A percentile compares a stretch with the other conserved stretches of the same genome.
phyloP scores from a whole-genome alignment of 2,113 vertebrate genomes.

The Gasterosteus nipponicus region DNA sequence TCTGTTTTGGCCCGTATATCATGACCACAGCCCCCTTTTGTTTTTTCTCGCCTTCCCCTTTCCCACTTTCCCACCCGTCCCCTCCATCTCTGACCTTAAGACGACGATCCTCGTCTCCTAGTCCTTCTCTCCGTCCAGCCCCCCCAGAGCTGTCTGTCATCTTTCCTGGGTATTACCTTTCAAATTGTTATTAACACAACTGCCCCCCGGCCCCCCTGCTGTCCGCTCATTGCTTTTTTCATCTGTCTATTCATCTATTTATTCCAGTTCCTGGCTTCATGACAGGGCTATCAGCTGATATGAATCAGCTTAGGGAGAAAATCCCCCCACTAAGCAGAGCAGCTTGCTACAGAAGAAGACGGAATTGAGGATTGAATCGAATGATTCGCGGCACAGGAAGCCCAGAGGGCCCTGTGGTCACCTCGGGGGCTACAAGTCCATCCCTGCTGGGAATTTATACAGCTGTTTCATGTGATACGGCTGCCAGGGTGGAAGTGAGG shows the following conservation, averaged over 20 bases:
- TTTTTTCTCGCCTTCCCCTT: background rate
- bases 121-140: background rate
- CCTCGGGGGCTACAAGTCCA: background rate
- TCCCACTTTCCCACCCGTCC: background rate
- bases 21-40: background rate
- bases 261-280: constrained; percentile 42
- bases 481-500: background rate
- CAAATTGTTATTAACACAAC: constrained; percentile 54
- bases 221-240: constrained; percentile 34
- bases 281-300: constrained; percentile 62
- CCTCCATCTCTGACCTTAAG: constrained; percentile 1
- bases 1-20: background rate
- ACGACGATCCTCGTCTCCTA: background rate
- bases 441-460: background rate
- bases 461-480: background rate
- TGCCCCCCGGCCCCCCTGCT: constrained; percentile 11
- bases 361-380: constrained; percentile 17
- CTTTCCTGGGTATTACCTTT: constrained; percentile 43
- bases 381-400: constrained; percentile 2
- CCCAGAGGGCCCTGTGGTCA: background rate
- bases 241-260: constrained; percentile 59
- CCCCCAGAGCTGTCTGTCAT: background rate
- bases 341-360: constrained; percentile 34
- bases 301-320: constrained; percentile 68
- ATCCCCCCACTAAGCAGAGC: constrained; percentile 50